Evolutionary conservation across 2,797 vertebrate species (phyloP), one percentile per base, ranked within the genome.

Genomic region (Triplophysa bombifrons): DNA sequence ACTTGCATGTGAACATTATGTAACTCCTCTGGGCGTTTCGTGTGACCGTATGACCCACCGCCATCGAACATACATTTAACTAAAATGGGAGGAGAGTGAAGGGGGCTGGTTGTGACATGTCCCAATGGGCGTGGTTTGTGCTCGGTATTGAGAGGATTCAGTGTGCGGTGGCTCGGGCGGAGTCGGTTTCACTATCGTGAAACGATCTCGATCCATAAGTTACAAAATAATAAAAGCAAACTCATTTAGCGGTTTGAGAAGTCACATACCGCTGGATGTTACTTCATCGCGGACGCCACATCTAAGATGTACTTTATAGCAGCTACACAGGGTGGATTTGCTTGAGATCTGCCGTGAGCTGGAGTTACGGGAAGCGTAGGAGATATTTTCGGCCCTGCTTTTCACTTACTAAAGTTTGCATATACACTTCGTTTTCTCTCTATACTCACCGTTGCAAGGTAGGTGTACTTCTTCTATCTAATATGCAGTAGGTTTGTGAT

Each of bases 141-240:
- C 82, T 80, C 70, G 74, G 64, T 22, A 74, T 53, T 76, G 83
- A 85, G 81, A 53, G 72, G 30, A 74, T 73, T 86, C 79, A 76
- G 81, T 81, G 84, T 82, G 78, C 80, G 55, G 88, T 91, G 86
- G 85, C 86, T 89, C 89, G 75, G 90, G 86, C 74, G 83, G 84
- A 85, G 60, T 82, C 70, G 85, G 68, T 44, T 84, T 79, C 88
- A 87, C 46, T 75, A 51, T 73, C 51, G 76, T 58, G 48, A 78
- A 51, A 64, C 72, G 68, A 83, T 25, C 77, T 19, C 12, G 20
- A 46, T 70, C 51, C 55, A 41, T 16, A 75, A 75, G 22, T 80
- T 56, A 19, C 20, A 17, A 46, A 71, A 38, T 65, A 65, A 17
- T 12, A 34, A 17, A 27, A 53, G 12, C 48, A 73, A 41, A 4